A percentile compares a stretch with the other conserved stretches of the same genome.
phyloP scores from a whole-genome alignment of 2,888 invertebrate species.

The Machimus rusticus region DNA sequence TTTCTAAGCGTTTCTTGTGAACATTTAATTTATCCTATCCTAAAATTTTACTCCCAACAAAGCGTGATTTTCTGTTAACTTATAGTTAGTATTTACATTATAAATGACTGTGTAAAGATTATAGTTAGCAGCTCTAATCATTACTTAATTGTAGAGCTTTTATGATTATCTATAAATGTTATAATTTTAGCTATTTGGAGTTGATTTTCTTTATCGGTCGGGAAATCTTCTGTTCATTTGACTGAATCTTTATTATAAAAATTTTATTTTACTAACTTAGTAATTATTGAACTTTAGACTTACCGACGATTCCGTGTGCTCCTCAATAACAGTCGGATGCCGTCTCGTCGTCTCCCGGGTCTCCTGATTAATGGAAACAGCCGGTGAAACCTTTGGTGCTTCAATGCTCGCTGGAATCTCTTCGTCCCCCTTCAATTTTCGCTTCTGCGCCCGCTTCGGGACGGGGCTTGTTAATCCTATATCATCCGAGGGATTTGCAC shows the following conservation, averaged over 20 bases:
- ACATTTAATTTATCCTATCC: too few relatives aligned
- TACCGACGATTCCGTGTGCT: conserved; percentile 60
- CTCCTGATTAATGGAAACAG: conserved; percentile 55
- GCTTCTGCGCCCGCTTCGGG: conserved; percentile 67
- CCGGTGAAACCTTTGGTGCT: conserved; percentile 57
- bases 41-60: background rate
- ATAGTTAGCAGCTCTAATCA: too few relatives aligned
- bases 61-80: background rate
- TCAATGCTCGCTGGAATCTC: conserved; percentile 61
- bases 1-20: too few relatives aligned
- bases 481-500: conserved; percentile 57
- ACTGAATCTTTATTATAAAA: background rate
- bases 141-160: too few relatives aligned
- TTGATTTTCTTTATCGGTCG: too few relatives aligned
- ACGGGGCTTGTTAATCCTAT: conserved; percentile 49
- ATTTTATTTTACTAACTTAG: background rate
- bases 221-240: too few relatives aligned
- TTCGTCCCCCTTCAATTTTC: conserved; percentile 68
- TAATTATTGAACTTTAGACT: background rate
- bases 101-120: too few relatives aligned
- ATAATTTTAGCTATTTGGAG: too few relatives aligned
- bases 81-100: background rate
- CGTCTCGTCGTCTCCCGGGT: conserved; percentile 62
- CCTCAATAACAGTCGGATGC: conserved; percentile 60
- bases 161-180: too few relatives aligned